Base-by-base conservation (phyloP, 2,797 vertebrate species). In the Dendrocincla fuliginosa region DNA sequence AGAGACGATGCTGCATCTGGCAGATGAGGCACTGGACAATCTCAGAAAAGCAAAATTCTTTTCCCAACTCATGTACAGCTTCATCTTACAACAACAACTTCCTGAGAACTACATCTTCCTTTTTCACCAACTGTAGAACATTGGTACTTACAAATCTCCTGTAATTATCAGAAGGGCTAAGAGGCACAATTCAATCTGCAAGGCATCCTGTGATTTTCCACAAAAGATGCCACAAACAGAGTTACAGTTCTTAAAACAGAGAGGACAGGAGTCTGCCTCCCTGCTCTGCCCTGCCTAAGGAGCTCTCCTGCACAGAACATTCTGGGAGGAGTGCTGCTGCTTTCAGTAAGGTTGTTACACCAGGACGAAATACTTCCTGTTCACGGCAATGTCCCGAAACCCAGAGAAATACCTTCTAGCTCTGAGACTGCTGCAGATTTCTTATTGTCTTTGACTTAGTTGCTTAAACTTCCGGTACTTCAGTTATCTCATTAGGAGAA, bases 401-500 rank as follows among this genome's bases (percentile, higher is more conserved):
- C 12, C 28, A 69, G 32, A 81, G 42, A 78, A 65, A 15, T 35
- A 13, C 13, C 15, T 90, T 55, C 60, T 65, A 87, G 61, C 75
- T 87, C 67, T 1, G 1, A 84, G 28, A 13, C 32, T 84, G 22
- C 59, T 92, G 46, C 33, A 74, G 65, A 76, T 86, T 92, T 88
- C 74, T 90, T 76, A 32, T 13, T 16, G 37, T 42, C 59, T 91
- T 84, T 93, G 79, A 79, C 19, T 91, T 52, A 91, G 87, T 44
- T 22, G 1, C 70, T 93, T 95, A 92, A 91, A 96, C 87, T 79
- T 81, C 56, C 74, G 82, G 69, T 47, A 60, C 63, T 86, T 87
- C 69, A 67, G 37, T 95, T 94, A 96, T 94, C 91, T 89, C 1
- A 0, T 94, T 91, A 93, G 44, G 30, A 86, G 89, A 94, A 95